These are phyloP conservation scores for Caenorhabditis briggsae DNA, from an alignment of 1,140 invertebrate genomes.

Conservation along the genomic window DNA sequence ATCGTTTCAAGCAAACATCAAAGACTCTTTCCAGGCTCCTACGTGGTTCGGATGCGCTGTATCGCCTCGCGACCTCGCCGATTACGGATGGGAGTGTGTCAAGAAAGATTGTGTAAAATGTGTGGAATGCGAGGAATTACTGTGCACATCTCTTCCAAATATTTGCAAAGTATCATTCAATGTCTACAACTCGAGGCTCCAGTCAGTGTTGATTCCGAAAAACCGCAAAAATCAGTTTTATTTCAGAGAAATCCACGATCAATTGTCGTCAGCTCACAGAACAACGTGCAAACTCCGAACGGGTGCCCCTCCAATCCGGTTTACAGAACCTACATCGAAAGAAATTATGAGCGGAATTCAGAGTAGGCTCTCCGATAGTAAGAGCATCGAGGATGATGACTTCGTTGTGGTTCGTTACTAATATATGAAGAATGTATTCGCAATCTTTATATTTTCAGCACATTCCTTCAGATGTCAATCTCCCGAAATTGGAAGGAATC, in stretches of 20 bases:
- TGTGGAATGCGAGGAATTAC: conserved; percentile 15
- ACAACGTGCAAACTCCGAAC: conserved; percentile 33
- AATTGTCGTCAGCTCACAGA: conserved; percentile 3
- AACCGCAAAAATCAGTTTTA: not conserved
- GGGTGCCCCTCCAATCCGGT: conserved; percentile 15
- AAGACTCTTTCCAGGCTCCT: conserved; percentile 21
- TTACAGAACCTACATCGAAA: conserved; percentile 6
- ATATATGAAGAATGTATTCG: not conserved
- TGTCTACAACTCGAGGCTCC: conserved; percentile 34
- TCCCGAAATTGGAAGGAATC: not conserved
- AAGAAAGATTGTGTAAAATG: conserved; percentile 38
- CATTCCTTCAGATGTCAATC: conserved; percentile 23
- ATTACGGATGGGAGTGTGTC: conserved; percentile 31
- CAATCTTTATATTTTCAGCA: not conserved
- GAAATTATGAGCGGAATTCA: conserved; percentile 41
- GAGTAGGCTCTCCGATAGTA: not conserved
- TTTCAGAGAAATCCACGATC: conserved; percentile 24
- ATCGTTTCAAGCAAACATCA: not conserved
- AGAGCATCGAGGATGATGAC: not conserved
- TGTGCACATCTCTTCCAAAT: conserved; percentile 10
- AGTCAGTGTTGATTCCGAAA: not conserved
- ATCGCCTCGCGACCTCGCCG: conserved; percentile 20
- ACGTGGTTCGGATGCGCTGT: conserved; percentile 43
- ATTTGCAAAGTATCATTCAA: conserved; percentile 50
- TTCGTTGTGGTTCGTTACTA: not conserved